These are phyloP conservation scores for Mayetiola destructor DNA, from an alignment of 2,888 invertebrate species.

Conservation along the genomic window DNA sequence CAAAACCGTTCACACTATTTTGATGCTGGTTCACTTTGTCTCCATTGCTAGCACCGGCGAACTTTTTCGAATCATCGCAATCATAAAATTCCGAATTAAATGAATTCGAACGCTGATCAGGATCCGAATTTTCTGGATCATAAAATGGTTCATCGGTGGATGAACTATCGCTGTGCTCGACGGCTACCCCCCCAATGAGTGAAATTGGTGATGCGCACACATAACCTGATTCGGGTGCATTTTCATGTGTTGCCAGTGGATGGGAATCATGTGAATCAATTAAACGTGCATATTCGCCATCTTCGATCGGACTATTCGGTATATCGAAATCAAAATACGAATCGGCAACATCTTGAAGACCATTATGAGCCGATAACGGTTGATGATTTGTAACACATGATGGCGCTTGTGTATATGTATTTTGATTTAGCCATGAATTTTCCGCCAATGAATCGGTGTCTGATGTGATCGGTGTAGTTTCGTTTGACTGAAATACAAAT, in stretches of 20 bases:
- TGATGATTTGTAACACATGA: conserved; percentile 36
- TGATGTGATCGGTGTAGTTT: not conserved
- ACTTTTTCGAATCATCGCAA: conserved; percentile 19
- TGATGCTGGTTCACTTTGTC: conserved; percentile 15
- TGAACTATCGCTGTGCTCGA: conserved; percentile 28
- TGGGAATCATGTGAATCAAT: conserved; percentile 39
- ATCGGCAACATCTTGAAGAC: conserved; percentile 37
- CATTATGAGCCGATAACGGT: conserved; percentile 32
- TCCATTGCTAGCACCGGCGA: not conserved
- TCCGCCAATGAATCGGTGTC: conserved; percentile 18
- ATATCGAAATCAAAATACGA: conserved; percentile 51
- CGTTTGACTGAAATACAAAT: not conserved
- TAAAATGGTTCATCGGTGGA: conserved; percentile 38
- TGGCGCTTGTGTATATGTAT: conserved; percentile 25
- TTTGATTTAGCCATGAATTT: conserved; percentile 31
- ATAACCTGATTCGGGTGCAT: conserved; percentile 37
- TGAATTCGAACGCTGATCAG: conserved; percentile 19
- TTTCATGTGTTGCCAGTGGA: conserved; percentile 38
- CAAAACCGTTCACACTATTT: conserved; percentile 20
- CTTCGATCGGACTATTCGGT: conserved; percentile 55
- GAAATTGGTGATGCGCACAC: conserved; percentile 33
- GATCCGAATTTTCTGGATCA: conserved; percentile 33
- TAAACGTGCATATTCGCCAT: conserved; percentile 39
- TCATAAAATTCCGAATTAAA: conserved; percentile 20
- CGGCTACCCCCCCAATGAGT: not conserved